Conservation (phyloP, 2,888 invertebrate species). For the Criorhina ranunculi region DNA sequence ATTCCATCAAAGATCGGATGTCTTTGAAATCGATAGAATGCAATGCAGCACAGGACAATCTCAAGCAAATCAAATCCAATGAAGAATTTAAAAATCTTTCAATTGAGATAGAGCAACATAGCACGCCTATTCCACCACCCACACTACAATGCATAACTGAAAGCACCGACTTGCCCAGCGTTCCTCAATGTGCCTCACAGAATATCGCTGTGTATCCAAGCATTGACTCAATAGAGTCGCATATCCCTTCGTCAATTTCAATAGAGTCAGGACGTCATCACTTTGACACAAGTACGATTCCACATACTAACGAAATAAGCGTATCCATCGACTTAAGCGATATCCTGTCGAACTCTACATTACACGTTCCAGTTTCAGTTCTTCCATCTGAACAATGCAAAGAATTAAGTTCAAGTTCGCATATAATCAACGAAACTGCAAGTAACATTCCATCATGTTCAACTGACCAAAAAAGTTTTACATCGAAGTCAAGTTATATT, state of each 20-base stretch:
- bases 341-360: conserved; percentile 2
- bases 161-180: background rate
- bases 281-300: background rate
- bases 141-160: background rate
- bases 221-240: background rate
- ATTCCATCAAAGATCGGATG: conserved; percentile 6
- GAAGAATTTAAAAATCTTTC: background rate
- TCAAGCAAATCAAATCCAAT: background rate
- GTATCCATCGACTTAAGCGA: conserved; percentile 5
- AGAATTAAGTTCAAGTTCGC: background rate
- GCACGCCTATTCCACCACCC: background rate
- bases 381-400: background rate
- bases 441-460: conserved; percentile 1
- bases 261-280: background rate
- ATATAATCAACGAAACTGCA: background rate
- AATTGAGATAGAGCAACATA: background rate
- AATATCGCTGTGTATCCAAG: background rate
- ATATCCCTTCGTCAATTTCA: background rate
- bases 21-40: background rate
- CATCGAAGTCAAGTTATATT: conserved; percentile 7
- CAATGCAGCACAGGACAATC: too few relatives aligned
- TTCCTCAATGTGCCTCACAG: background rate
- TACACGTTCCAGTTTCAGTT: conserved; percentile 5
- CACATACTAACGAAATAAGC: background rate
- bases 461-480: conserved; percentile 2